Evolutionary conservation across 2,113 vertebrate genomes (phyloP), one percentile per base, ranked within the genome.

Genomic region (Pteropus alecto): DNA sequence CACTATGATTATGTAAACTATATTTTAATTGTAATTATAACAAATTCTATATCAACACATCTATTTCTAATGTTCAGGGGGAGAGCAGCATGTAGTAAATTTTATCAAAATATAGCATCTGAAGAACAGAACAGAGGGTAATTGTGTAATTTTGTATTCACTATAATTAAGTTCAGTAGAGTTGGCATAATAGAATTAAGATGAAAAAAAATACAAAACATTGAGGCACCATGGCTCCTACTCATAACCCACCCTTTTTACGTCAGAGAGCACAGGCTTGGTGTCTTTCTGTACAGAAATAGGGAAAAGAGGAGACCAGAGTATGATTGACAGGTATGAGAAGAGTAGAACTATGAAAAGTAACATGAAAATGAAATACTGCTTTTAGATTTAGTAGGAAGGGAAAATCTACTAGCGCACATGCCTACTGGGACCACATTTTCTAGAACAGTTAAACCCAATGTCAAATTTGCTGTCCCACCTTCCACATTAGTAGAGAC

Each of bases 1-100:
- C 87, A 83, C 91, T 95, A 88, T 97, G 90, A 97, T 98, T 96
- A 97, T 98, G 95, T 96, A 97, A 97, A 87, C 91, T 97, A 89
- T 91, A 96, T 97, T 98, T 96, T 95, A 97, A 97, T 97, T 97
- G 33, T 90, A 97, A 96, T 98, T 97, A 97, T 94, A 96, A 93
- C 78, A 95, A 56, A 87, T 96, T 97, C 97, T 87, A 73, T 88
- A 94, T 97, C 93, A 96, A 95, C 67, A 96, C 77, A 96, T 97
- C 88, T 94, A 68, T 96, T 96, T 96, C 86, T 87, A 76, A 85
- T 95, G 51, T 91, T 96, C 35, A 90, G 51, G 90, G n/a, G 58
- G 60, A 95, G 46, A 97, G 88, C 77, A 93, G 90, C 63, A n/a
- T 96, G 93, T 83, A 91, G 96, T 97, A 87, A 94, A 96, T 95